Percentiles rank a stretch among this genome's conserved stretches.
phyloP scores from a whole-genome alignment of 2,797 vertebrate genomes.

The Gymnodraco acuticeps region DNA sequence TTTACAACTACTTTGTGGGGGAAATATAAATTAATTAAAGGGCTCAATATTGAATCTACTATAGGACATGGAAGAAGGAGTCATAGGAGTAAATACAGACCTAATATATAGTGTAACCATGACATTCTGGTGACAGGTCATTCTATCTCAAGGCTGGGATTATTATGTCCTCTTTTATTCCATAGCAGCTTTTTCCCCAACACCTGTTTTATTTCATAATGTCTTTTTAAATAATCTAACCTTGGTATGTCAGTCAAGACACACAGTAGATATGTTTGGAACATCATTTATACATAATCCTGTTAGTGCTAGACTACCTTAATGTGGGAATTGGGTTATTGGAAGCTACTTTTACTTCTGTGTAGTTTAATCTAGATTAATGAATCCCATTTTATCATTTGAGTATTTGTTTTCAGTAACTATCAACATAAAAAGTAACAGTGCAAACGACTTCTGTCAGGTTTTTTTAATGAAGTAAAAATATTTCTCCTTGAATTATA shows the following conservation, averaged over 20 bases:
- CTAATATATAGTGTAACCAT: background rate
- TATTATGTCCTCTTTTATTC: background rate
- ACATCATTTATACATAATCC: background rate
- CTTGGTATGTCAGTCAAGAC: background rate
- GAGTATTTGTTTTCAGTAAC: background rate
- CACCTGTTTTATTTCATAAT: background rate
- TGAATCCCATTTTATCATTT: background rate
- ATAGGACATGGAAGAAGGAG: background rate
- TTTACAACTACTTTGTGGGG: background rate
- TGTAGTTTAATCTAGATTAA: background rate
- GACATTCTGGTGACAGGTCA: background rate
- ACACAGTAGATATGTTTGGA: background rate
- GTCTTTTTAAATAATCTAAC: background rate
- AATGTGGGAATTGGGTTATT: background rate
- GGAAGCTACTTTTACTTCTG: background rate
- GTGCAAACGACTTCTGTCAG: no score
- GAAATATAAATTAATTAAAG: background rate
- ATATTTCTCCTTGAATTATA: background rate
- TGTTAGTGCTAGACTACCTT: background rate
- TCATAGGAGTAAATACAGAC: background rate
- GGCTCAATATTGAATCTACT: background rate
- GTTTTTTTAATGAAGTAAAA: background rate
- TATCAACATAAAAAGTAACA: background rate
- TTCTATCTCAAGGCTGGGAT: background rate
- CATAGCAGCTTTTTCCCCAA: background rate